A percentile compares a stretch with the other conserved stretches of the same genome.
phyloP scores from a whole-genome alignment of 2,113 vertebrate genomes.

The Tenebrosternarchus preto region DNA sequence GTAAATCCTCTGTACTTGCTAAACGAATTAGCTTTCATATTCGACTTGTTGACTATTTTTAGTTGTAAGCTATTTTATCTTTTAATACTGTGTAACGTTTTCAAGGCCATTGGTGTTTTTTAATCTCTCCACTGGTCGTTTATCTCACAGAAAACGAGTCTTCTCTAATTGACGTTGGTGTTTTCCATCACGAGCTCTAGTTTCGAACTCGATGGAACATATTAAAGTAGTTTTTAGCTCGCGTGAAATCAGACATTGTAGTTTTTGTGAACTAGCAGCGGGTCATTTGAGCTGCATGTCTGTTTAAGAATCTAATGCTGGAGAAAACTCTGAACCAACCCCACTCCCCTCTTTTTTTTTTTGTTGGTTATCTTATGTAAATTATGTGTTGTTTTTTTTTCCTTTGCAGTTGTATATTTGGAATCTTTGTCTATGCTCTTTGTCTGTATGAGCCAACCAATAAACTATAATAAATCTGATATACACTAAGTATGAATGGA shows the following conservation, averaged over 20 bases:
- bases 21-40: background rate
- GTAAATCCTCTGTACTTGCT: background rate
- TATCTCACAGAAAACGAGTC: slow-evolving; percentile 1
- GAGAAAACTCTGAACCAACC: background rate
- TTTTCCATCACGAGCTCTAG: background rate
- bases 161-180: background rate
- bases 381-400: background rate
- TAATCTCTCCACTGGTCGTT: slow-evolving; percentile 10
- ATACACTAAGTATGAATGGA: background rate
- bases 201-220: background rate
- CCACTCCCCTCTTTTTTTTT: too few relatives aligned
- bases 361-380: background rate
- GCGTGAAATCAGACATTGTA: slow-evolving; percentile 4
- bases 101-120: slow-evolving; percentile 20
- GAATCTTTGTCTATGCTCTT: slow-evolving; percentile 20
- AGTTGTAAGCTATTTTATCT: background rate
- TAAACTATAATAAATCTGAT: slow-evolving; percentile 40
- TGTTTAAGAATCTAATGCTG: too few relatives aligned
- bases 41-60: background rate
- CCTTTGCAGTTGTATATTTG: slow-evolving; percentile 18
- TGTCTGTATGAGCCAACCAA: slow-evolving; percentile 38
- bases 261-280: background rate
- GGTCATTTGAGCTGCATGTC: too few relatives aligned
- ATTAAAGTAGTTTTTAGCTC: background rate
- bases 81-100: slow-evolving; percentile 15